phyloP scores from a whole-genome alignment of 2,113 vertebrate genomes.

The Neogobius melanostomus region DNA sequence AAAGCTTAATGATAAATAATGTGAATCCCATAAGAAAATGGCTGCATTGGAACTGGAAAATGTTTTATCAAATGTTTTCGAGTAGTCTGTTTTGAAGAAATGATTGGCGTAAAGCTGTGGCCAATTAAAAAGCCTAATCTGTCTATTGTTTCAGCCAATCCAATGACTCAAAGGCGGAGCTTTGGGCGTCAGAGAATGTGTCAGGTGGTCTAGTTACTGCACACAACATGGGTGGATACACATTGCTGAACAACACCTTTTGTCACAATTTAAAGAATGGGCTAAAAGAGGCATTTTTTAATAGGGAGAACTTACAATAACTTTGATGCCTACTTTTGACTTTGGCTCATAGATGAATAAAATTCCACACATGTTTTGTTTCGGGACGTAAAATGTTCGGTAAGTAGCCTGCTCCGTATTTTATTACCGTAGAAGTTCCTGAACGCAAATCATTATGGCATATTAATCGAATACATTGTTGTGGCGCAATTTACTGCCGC shows the following conservation, averaged over 20 bases:
- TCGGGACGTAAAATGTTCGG: slow-evolving; percentile 33
- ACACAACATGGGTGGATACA: slow-evolving; percentile 30
- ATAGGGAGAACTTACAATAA: neutral
- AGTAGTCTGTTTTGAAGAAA: neutral
- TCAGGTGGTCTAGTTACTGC: slow-evolving; percentile 26
- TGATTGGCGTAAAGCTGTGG: slow-evolving; percentile 6
- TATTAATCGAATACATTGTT: neutral
- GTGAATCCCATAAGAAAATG: no score
- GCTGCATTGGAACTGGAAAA: no score
- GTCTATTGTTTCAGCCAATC: slow-evolving; percentile 37
- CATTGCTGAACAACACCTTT: neutral
- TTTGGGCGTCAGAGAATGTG: neutral
- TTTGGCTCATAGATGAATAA: no score
- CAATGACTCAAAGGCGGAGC: slow-evolving; percentile 2
- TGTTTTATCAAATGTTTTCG: neutral
- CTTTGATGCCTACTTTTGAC: neutral
- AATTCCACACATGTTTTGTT: neutral
- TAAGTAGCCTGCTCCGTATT: slow-evolving; percentile 24
- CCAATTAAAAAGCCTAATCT: slow-evolving; percentile 30
- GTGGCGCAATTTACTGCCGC: slow-evolving; percentile 30
- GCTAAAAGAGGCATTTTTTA: neutral
- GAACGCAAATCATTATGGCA: no score
- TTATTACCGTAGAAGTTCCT: neutral
- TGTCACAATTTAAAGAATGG: neutral
- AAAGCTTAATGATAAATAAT: no score